These are phyloP conservation scores for Cephalopterus ornatus DNA, from an alignment of 2,113 vertebrate species.

Conservation along the genomic window DNA sequence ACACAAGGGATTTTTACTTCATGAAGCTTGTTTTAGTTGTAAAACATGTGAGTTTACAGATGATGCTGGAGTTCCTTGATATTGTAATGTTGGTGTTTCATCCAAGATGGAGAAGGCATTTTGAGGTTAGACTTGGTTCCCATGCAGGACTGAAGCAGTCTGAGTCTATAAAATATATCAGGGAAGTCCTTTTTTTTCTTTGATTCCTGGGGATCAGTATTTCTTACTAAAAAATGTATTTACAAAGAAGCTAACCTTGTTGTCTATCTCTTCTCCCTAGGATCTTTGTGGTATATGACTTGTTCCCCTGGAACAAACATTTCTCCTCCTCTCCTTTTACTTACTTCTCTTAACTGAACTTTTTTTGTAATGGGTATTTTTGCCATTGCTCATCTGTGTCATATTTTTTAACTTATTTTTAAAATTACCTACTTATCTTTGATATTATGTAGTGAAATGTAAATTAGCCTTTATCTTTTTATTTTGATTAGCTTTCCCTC, in stretches of 20 bases:
- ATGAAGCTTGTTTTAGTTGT: neutral
- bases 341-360: neutral
- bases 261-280: neutral
- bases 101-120: neutral
- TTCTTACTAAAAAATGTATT: neutral
- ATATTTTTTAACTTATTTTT: neutral
- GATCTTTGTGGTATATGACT: neutral
- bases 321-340: neutral
- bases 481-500: neutral
- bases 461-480: conserved; percentile 23
- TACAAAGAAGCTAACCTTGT: neutral
- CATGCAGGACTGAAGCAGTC: neutral
- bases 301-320: neutral
- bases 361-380: neutral
- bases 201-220: neutral
- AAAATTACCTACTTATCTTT: neutral
- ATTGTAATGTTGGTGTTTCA: neutral
- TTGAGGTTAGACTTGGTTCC: neutral
- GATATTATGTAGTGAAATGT: neutral
- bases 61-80: neutral
- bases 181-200: neutral
- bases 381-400: neutral
- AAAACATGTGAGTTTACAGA: neutral
- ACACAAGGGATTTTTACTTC: neutral
- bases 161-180: neutral